phyloP scores from a whole-genome alignment of 2,113 vertebrate species.

The Poeciliopsis occidentalis region DNA sequence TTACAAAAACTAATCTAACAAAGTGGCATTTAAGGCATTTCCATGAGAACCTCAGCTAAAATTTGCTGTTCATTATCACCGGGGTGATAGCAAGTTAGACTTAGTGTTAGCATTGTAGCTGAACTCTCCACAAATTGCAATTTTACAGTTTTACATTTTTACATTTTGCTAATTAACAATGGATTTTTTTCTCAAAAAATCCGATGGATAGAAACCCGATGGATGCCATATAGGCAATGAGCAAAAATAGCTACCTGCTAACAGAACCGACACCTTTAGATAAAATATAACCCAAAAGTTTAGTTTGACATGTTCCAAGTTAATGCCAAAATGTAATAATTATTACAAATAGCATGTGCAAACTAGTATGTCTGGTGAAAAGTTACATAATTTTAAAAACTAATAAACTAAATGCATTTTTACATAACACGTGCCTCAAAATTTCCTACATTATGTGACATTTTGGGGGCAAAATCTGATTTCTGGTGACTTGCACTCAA shows the following conservation, averaged over 20 bases:
- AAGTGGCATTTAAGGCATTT: background rate
- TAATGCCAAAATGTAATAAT: background rate
- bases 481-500: background rate
- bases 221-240: too few relatives aligned
- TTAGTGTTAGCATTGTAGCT: background rate
- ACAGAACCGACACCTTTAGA: background rate
- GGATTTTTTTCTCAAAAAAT: background rate
- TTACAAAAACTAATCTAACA: background rate
- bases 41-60: background rate
- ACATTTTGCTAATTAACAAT: background rate
- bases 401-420: background rate
- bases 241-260: background rate
- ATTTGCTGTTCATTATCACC: too few relatives aligned
- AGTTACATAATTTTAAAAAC: background rate
- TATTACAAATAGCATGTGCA: background rate
- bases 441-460: too few relatives aligned
- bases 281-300: background rate
- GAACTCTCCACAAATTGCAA: background rate
- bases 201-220: too few relatives aligned
- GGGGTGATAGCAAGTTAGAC: background rate
- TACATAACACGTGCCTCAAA: background rate
- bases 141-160: background rate
- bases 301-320: background rate
- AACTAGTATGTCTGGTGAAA: background rate
- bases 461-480: too few relatives aligned